Percentiles rank a stretch among this genome's conserved stretches.
phyloP scores from a whole-genome alignment of 2,888 invertebrate genomes.

The Ditula angustiorana region DNA sequence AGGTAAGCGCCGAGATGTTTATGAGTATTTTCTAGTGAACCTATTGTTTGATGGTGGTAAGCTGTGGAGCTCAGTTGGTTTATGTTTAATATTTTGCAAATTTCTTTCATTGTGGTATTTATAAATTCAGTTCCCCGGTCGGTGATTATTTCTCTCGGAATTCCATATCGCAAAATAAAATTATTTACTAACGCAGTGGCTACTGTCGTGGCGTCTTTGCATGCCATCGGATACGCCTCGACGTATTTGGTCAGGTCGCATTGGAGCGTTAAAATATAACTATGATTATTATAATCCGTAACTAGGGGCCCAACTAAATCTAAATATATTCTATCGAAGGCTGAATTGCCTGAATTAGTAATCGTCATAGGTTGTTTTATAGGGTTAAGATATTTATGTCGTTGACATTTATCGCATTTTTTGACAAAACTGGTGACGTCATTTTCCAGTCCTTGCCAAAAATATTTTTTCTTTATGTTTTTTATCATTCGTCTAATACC shows the following conservation, averaged over 20 bases:
- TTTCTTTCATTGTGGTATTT: background rate
- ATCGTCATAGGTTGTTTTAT: background rate
- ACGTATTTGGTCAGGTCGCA: background rate
- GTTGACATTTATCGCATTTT: background rate
- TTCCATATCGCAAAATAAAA: background rate
- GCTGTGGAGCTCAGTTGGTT: conserved; percentile 4
- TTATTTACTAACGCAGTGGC: background rate
- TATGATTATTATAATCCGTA: background rate
- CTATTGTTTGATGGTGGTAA: conserved; percentile 8
- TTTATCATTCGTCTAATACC: conserved; percentile 12
- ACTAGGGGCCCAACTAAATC: background rate
- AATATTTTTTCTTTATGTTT: background rate
- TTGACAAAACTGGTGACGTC: background rate
- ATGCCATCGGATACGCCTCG: background rate
- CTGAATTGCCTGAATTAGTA: background rate
- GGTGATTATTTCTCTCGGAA: background rate
- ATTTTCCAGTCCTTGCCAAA: background rate
- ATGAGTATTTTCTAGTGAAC: conserved; percentile 1
- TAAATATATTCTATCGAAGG: background rate
- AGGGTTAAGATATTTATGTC: background rate
- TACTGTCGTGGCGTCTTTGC: background rate
- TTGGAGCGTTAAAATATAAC: conserved; percentile 1
- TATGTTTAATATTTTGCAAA: conserved; percentile 5
- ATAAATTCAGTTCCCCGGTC: conserved; percentile 11
- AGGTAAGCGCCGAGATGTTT: background rate